Percentiles rank a stretch among this genome's conserved stretches.
These are phyloP conservation scores for Nyctibius grandis DNA, from an alignment of 2,797 vertebrate genomes.

Conservation along the genomic window DNA sequence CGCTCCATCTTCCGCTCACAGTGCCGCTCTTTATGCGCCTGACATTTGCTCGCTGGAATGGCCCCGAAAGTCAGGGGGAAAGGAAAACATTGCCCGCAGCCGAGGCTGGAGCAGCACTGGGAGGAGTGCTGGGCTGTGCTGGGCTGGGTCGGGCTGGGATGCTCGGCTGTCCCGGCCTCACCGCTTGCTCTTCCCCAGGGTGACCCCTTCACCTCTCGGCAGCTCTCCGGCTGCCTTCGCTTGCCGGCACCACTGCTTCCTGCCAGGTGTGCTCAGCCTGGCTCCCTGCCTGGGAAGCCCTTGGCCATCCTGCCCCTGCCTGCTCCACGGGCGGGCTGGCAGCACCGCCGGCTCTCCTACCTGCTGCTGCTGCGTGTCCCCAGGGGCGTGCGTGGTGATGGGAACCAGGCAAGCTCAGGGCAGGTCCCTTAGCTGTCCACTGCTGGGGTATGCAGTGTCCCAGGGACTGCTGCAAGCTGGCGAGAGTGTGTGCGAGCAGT, in stretches of 20 bases:
- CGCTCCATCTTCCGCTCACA: slow-evolving; percentile 68
- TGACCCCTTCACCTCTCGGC: slow-evolving; percentile 54
- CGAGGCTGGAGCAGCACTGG: not conserved
- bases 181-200: slow-evolving; percentile 16
- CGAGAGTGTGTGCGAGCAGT: rapidly evolving
- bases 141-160: not conserved
- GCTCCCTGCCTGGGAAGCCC: slow-evolving; percentile 46
- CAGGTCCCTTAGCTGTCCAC: not conserved
- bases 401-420: not conserved
- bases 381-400: not conserved
- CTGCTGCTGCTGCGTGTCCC: not conserved
- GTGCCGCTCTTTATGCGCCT: slow-evolving; percentile 68
- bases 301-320: slow-evolving; percentile 23
- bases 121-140: not conserved
- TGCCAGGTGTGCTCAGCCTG: slow-evolving; percentile 56
- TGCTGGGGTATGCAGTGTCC: not conserved
- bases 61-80: slow-evolving; percentile 46
- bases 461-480: not conserved
- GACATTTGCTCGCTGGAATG: slow-evolving; percentile 69
- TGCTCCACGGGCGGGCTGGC: not conserved
- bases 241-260: slow-evolving; percentile 7
- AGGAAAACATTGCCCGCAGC: slow-evolving; percentile 63
- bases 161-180: not conserved
- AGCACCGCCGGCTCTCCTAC: not conserved
- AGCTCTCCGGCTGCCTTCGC: slow-evolving; percentile 27